phyloP scores from a whole-genome alignment of 2,113 vertebrate species.

The Cephalophus harveyi region DNA sequence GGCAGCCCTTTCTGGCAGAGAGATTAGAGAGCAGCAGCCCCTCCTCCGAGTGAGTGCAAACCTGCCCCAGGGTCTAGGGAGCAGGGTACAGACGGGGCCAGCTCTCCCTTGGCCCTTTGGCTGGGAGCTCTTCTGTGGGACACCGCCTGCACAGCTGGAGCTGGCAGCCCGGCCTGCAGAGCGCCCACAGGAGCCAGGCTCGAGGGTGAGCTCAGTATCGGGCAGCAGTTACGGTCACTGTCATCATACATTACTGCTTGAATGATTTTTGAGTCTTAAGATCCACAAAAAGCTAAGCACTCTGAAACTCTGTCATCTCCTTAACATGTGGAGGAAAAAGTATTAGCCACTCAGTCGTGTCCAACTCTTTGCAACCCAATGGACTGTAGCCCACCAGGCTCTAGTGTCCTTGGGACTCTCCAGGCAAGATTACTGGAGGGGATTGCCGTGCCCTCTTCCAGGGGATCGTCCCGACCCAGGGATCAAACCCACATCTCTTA shows the following conservation, averaged over 20 bases:
- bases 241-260: too few relatives aligned
- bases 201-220: rapidly evolving
- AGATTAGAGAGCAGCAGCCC: rapidly evolving
- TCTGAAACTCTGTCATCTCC: background rate
- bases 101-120: too few relatives aligned
- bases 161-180: background rate
- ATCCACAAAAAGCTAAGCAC: background rate
- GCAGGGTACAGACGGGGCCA: background rate
- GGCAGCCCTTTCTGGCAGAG: background rate
- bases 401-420: background rate
- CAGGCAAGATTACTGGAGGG: background rate
- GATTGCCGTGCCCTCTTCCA: background rate
- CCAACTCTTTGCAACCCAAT: background rate
- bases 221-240: background rate
- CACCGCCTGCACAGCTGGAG: background rate
- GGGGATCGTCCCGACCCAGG: background rate
- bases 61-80: background rate
- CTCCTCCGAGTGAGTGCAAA: background rate
- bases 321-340: background rate
- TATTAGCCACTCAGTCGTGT: background rate
- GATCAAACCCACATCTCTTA: background rate
- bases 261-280: background rate
- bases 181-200: background rate
- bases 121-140: background rate
- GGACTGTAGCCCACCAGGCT: background rate